Base-by-base conservation (phyloP, 2,113 vertebrate genomes). In the Tor tambroides region DNA sequence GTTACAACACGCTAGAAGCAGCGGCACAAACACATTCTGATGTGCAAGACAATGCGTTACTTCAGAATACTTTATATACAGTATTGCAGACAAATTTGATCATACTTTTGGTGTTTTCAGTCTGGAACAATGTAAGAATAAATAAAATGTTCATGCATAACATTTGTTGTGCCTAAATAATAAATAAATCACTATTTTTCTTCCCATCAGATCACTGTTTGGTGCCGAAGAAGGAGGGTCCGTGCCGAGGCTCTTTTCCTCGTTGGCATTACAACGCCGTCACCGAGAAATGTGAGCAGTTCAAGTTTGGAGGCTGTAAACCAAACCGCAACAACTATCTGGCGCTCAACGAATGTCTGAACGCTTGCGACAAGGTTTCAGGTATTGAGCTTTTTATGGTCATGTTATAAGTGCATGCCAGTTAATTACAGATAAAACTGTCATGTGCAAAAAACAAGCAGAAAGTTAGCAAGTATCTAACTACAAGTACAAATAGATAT, bases 281-380 rank as follows among this genome's bases (percentile, higher is more conserved):
- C 4, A 93, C 94, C 0, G 91, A 95, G 89, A 89, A 94, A 59
- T 99, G 98, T 75, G 95, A 97, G 89, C 2, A 89, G 41, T 99
- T 99, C 83, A 85, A 2, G 0, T 99, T 95, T 56, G 98, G 98
- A 0, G 98, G 98, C 85, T 99, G 98, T 94, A 95, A 91, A 76
- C 90, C 94, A 80, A 99, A 99, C 91, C 95, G 95, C 87, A 99
- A 99, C 91, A 99, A 99, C 93, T 99, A 98, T 78, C 88, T 99
- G 77, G 6, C 91, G 6, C 26, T 93, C 74, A 91, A 95, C 0
- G 97, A 99, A 88, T 99, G 98, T 84, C 17, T 67, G 17, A 95
- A 94, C 0, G 96, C 97, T 80, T 99, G 98, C 90, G 92, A 85
- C 19, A 79, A 90, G 38, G 86, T 90, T 28, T 90, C 87, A 76